phyloP scores from a whole-genome alignment of 2,888 invertebrate genomes.

The Gnatocerus cornutus region DNA sequence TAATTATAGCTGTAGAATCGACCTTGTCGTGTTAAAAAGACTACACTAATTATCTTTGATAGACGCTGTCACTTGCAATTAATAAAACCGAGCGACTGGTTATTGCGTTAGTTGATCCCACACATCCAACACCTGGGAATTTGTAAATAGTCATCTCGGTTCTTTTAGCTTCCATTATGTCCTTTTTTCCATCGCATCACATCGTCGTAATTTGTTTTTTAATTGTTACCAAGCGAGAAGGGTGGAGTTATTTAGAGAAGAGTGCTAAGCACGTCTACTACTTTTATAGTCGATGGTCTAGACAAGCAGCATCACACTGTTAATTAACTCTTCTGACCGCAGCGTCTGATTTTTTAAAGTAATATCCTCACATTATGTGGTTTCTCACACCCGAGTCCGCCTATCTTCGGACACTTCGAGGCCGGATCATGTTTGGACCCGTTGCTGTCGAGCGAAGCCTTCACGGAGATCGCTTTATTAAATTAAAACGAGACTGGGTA shows the following conservation, averaged over 20 bases:
- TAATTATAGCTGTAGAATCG: slow-evolving; percentile 43
- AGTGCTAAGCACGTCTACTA: slow-evolving; percentile 34
- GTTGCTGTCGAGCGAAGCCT: slow-evolving; percentile 7
- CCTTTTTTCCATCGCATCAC: slow-evolving; percentile 8
- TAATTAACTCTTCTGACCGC: slow-evolving; percentile 50
- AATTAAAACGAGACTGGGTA: slow-evolving; percentile 1
- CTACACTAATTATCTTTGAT: slow-evolving; percentile 57
- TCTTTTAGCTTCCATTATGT: slow-evolving; percentile 25
- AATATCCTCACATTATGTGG: slow-evolving; percentile 47
- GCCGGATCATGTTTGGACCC: slow-evolving; percentile 23
- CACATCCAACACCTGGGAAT: slow-evolving; percentile 51
- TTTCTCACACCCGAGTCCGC: slow-evolving; percentile 48
- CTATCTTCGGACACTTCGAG: slow-evolving; percentile 36
- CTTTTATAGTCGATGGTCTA: slow-evolving; percentile 44
- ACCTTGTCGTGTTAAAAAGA: slow-evolving; percentile 56
- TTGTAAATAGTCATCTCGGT: slow-evolving; percentile 37
- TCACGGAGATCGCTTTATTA: slow-evolving; percentile 17
- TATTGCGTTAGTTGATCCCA: slow-evolving; percentile 50
- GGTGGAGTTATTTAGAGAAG: slow-evolving; percentile 30
- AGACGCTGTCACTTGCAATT: slow-evolving; percentile 57
- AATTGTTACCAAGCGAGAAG: slow-evolving; percentile 14
- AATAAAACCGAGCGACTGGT: slow-evolving; percentile 54
- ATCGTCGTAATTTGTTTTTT: slow-evolving; percentile 28
- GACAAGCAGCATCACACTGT: slow-evolving; percentile 45
- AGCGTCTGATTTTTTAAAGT: slow-evolving; percentile 45